These are phyloP conservation scores for Caenorhabditis sp. DNA, from an alignment of 2,888 invertebrate species.

Conservation along the genomic window DNA sequence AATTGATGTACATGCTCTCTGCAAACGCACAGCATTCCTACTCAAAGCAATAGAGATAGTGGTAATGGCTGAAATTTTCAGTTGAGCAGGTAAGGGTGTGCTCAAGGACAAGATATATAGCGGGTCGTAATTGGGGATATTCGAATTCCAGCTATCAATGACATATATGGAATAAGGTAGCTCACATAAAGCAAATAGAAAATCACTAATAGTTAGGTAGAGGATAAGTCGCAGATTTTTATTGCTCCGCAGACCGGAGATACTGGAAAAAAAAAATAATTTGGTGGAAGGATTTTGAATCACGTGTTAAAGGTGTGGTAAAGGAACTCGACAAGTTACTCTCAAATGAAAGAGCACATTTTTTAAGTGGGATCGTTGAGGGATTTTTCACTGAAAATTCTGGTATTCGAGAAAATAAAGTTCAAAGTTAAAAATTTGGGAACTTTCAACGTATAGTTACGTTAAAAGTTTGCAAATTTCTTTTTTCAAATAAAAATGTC, in stretches of 20 bases:
- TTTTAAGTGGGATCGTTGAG: too few species aligned
- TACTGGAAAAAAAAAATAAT: too few species aligned
- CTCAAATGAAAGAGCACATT: too few species aligned
- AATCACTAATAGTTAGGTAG: constrained; percentile 23
- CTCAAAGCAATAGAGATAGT: constrained; percentile 27
- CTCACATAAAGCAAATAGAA: constrained; percentile 15
- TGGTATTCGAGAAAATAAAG: too few species aligned
- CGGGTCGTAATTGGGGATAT: constrained; percentile 18
- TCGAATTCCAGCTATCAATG: constrained; percentile 30
- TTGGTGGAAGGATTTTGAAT: too few species aligned
- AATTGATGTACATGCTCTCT: constrained; percentile 16
- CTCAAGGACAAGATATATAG: constrained; percentile 13
- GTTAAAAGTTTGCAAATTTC: too few species aligned
- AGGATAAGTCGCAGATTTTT: constrained; percentile 18
- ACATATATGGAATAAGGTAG: constrained; percentile 27
- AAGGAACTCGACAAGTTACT: too few species aligned
- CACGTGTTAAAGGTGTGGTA: too few species aligned
- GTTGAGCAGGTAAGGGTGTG: constrained; percentile 24
- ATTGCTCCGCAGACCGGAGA: constrained; percentile 15
- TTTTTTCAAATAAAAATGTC: too few species aligned
- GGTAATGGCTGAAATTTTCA: constrained; percentile 21
- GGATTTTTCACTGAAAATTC: too few species aligned
- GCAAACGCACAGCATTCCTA: constrained; percentile 18
- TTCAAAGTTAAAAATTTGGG: too few species aligned
- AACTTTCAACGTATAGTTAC: too few species aligned